Percentiles rank a stretch among this genome's conserved stretches.
These are phyloP conservation scores for Drosophila rubida DNA, from an alignment of 2,888 invertebrate species.

Conservation along the genomic window DNA sequence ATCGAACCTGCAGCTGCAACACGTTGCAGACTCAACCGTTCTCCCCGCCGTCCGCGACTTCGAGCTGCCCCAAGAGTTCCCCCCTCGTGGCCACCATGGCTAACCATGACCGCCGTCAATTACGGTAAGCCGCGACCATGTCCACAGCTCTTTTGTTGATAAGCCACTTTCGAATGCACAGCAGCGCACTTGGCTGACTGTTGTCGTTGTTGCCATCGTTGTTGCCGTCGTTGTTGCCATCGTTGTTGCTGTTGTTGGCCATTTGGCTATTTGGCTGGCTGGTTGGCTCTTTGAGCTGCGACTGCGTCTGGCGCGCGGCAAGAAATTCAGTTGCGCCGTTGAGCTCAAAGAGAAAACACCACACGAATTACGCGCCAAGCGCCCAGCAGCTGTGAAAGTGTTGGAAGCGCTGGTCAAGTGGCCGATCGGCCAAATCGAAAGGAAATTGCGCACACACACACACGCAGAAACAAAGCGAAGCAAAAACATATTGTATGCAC, in stretches of 20 bases:
- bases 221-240: conserved; percentile 23
- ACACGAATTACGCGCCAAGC: conserved; percentile 62
- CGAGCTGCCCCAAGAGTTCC: not conserved
- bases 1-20: conserved; percentile 54
- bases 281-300: conserved; percentile 43
- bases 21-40: conserved; percentile 2
- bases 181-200: conserved; percentile 48
- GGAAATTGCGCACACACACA: conserved; percentile 48
- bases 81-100: conserved; percentile 18
- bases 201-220: conserved; percentile 24
- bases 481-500: conserved; percentile 61
- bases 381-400: conserved; percentile 64
- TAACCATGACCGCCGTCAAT: conserved; percentile 64
- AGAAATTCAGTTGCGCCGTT: conserved; percentile 74
- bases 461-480: conserved; percentile 14
- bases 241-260: conserved; percentile 34
- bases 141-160: conserved; percentile 67
- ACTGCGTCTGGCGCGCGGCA: conserved; percentile 50
- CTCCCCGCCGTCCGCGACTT: not conserved
- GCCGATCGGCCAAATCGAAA: conserved; percentile 51
- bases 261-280: conserved; percentile 41
- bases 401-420: conserved; percentile 57
- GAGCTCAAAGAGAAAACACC: conserved; percentile 78
- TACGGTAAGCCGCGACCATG: conserved; percentile 69
- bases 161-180: conserved; percentile 72